Base-by-base conservation (phyloP, 2,797 vertebrate genomes). In the Lagocephalus sceleratus region DNA sequence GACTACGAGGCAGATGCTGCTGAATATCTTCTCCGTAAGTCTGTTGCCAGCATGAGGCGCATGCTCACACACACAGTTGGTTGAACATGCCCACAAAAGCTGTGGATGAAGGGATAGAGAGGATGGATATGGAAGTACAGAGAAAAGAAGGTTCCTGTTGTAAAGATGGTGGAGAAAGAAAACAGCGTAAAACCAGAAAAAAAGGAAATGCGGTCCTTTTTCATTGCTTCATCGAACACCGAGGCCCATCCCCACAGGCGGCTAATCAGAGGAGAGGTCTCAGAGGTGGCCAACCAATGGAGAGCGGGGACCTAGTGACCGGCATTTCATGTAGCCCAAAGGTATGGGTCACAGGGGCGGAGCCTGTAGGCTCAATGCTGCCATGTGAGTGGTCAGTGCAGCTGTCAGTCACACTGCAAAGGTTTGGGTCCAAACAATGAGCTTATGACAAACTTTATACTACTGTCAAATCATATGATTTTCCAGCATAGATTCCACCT, bases 1-100 rank as follows among this genome's bases (percentile, higher is more conserved):
- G 97, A 98, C 75, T 98, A 98, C 1, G 95, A 99, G 65, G 95
- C 97, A 41, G 97, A 99, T 53, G 95, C 96, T 0, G 95, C 96
- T 0, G 97, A 99, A 78, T 98, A 99, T 60, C 94, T 99, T 62
- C 93, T 99, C 58, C 93, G 97, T 99, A 81, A 91, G 92, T 89
- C 47, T 63, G 38, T 50, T 35, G 15, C 5, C 0, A 51, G 25
- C 38, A 42, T 7, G 42, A 11, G 1, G n/a, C 20, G 12, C 20
- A 2, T 43, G 42, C 44, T 25, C 5, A 16, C 7, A 6, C 43
- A 45, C 15, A 22, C 11, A 45, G 2, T 35, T 35, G 4, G 32
- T 35, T 35, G 14, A 14, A 35, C 32, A 35, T 16, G 5, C 41
- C 40, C 5, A 19, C 5, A 19, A 9, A 19, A 29, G 6, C 16